Percentiles rank a stretch among this genome's conserved stretches.
phyloP scores from a whole-genome alignment of 2,797 vertebrate species.

The Trichosurus vulpecula region DNA sequence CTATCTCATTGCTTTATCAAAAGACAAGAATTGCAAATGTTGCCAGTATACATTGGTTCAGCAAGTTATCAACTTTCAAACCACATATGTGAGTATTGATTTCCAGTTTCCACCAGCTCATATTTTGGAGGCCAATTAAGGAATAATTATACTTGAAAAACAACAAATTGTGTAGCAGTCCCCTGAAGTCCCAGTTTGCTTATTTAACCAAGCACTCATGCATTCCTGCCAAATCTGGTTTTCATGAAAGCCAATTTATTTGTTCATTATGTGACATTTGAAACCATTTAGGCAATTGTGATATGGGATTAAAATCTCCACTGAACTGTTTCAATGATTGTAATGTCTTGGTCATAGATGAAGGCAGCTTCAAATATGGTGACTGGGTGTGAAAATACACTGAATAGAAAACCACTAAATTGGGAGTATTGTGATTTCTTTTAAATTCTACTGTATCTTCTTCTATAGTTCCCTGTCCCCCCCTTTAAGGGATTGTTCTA shows the following conservation, averaged over 20 bases:
- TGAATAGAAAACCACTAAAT: slow-evolving; percentile 58
- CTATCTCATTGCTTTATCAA: slow-evolving; percentile 33
- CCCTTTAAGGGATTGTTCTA: slow-evolving; percentile 24
- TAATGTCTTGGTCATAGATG: slow-evolving; percentile 64
- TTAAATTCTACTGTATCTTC: slow-evolving; percentile 5
- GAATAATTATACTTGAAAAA: slow-evolving; percentile 78
- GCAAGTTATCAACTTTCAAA: slow-evolving; percentile 50
- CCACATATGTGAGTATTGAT: slow-evolving; percentile 58
- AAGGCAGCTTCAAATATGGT: slow-evolving; percentile 53
- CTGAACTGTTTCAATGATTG: slow-evolving; percentile 76
- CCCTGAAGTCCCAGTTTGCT: slow-evolving; percentile 71
- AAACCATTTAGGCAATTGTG: slow-evolving; percentile 82
- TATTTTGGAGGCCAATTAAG: slow-evolving; percentile 75
- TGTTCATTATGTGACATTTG: slow-evolving; percentile 84
- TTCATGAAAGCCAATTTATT: slow-evolving; percentile 83
- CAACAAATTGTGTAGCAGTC: slow-evolving; percentile 74
- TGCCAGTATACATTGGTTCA: neutral
- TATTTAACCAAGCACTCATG: slow-evolving; percentile 79
- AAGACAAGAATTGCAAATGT: slow-evolving; percentile 13
- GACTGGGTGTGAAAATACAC: slow-evolving; percentile 59
- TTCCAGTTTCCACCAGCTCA: slow-evolving; percentile 67
- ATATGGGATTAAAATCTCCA: slow-evolving; percentile 75
- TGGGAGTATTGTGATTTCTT: slow-evolving; percentile 59
- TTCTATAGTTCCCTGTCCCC: slow-evolving; percentile 25
- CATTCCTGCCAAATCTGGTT: slow-evolving; percentile 80